phyloP scores from a whole-genome alignment of 2,113 vertebrate species.

The Pavo muticus region DNA sequence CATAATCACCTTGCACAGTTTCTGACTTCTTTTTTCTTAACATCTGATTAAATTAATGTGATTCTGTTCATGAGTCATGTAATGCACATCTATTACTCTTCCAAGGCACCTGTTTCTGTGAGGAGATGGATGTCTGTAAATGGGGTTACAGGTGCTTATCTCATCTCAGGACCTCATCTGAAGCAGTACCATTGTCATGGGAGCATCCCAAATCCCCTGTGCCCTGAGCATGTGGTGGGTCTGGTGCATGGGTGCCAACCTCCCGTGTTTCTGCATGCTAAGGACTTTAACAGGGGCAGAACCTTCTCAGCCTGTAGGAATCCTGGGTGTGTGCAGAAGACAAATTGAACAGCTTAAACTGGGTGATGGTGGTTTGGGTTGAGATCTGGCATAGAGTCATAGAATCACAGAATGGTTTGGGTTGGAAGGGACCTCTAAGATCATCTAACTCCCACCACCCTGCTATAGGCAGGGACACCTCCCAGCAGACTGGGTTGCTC shows the following conservation, averaged over 20 bases:
- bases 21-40: neutral
- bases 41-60: conserved; percentile 27
- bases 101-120: neutral
- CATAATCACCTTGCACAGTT: neutral
- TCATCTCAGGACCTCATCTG: neutral
- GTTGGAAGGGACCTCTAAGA: no score
- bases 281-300: neutral
- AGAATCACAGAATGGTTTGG: no score
- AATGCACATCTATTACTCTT: neutral
- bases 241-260: neutral
- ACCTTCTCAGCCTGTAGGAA: neutral
- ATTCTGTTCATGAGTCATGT: conserved; percentile 12
- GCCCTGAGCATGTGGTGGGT: neutral
- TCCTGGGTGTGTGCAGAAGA: neutral
- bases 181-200: neutral
- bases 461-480: no score
- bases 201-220: neutral
- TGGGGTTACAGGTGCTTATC: neutral
- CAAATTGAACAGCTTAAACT: neutral
- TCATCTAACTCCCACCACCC: no score
- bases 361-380: neutral
- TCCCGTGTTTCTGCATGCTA: neutral
- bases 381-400: neutral
- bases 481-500: no score
- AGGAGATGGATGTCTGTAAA: neutral